A percentile compares a stretch with the other conserved stretches of the same genome.
Evolutionary conservation across 2,797 vertebrate genomes (phyloP).

Genomic region (Rhincodon typus): DNA sequence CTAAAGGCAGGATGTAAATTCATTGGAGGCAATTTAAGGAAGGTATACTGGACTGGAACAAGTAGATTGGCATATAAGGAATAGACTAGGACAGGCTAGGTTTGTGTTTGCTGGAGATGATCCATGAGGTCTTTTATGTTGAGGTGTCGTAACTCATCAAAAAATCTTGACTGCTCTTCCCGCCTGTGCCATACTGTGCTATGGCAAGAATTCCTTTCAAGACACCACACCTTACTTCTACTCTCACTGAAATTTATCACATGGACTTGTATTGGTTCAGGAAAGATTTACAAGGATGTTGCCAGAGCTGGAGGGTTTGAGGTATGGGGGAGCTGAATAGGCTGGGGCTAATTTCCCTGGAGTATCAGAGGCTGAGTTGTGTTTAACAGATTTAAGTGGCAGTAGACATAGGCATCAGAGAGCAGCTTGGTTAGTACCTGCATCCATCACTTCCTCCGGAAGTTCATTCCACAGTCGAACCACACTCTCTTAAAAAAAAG

Average conservation of each 20-base stretch:
- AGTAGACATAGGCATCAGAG: background rate
- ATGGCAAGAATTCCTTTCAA: background rate
- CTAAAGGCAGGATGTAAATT: too few species aligned
- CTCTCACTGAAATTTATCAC: background rate
- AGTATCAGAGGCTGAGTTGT: background rate
- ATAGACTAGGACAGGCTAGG: too few species aligned
- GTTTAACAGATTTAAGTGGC: background rate
- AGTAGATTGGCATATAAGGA: too few species aligned
- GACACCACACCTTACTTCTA: background rate
- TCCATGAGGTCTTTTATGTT: background rate
- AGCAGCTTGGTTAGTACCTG: too few species aligned
- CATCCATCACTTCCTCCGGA: too few species aligned
- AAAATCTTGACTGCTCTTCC: background rate
- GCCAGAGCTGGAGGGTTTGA: too few species aligned
- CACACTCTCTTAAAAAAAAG: too few species aligned
- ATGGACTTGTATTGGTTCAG: background rate
- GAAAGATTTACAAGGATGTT: too few species aligned
- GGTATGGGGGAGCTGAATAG: too few species aligned
- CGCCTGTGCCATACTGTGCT: background rate
- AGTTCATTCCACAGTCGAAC: too few species aligned
- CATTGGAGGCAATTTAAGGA: too few species aligned
- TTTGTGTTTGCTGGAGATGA: background rate
- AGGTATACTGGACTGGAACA: too few species aligned
- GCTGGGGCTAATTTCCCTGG: background rate
- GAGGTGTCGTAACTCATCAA: background rate